phyloP scores from a whole-genome alignment of 2,888 invertebrate genomes.

The Lottia gigantea region DNA sequence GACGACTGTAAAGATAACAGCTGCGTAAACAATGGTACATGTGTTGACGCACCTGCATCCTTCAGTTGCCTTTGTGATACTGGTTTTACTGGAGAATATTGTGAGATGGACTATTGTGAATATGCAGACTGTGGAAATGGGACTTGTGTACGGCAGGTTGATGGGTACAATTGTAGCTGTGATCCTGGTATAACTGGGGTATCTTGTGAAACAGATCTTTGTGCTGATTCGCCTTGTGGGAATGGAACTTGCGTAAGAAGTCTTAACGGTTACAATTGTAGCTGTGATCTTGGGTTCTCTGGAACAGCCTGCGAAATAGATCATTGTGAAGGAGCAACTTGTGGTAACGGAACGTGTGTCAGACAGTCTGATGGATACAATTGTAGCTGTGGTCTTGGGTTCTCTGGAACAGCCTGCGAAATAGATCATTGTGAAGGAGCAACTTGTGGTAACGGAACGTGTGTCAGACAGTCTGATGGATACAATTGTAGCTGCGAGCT shows the following conservation, averaged over 20 bases:
- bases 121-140: slow-evolving; percentile 8
- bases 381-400: slow-evolving; percentile 15
- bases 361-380: background rate
- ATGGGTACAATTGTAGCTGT: slow-evolving; percentile 11
- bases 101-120: slow-evolving; percentile 12
- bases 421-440: background rate
- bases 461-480: background rate
- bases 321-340: background rate
- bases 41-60: slow-evolving; percentile 13
- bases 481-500: slow-evolving; percentile 12
- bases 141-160: slow-evolving; percentile 7
- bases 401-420: slow-evolving; percentile 17
- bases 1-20: slow-evolving; percentile 14
- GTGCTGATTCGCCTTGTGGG: background rate
- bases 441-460: background rate
- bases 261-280: no score
- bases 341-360: background rate
- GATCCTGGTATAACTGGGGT: slow-evolving; percentile 12
- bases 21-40: slow-evolving; percentile 20
- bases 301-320: slow-evolving; percentile 1
- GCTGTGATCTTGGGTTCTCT: background rate
- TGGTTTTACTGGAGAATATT: slow-evolving; percentile 6
- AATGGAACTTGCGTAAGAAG: slow-evolving; percentile 31
- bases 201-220: slow-evolving; percentile 16
- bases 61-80: slow-evolving; percentile 17